Percentiles rank a stretch among this genome's conserved stretches.
phyloP scores from a whole-genome alignment of 2,113 vertebrate genomes.

The Geothlypis trichas region DNA sequence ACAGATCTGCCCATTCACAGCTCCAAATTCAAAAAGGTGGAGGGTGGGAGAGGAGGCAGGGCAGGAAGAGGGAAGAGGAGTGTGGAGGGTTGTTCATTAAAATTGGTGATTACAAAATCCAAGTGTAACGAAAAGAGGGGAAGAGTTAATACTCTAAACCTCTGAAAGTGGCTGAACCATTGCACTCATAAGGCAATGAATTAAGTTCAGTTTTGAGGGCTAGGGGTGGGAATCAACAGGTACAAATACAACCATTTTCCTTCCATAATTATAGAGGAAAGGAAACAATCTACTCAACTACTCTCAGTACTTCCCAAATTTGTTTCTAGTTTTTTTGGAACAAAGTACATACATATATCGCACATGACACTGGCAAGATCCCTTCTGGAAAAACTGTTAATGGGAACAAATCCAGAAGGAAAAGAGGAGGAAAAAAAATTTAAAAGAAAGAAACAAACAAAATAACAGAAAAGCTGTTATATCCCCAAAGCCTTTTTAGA shows the following conservation, averaged over 20 bases:
- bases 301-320: slow-evolving; percentile 36
- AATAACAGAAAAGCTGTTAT: slow-evolving; percentile 44
- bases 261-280: slow-evolving; percentile 74
- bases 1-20: slow-evolving; percentile 87
- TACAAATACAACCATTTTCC: slow-evolving; percentile 70
- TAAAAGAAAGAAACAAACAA: not conserved
- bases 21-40: slow-evolving; percentile 74
- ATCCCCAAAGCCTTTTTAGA: slow-evolving; percentile 68
- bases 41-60: slow-evolving; percentile 24
- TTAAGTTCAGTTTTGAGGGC: slow-evolving; percentile 76
- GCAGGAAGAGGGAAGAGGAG: slow-evolving; percentile 41
- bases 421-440: slow-evolving; percentile 6
- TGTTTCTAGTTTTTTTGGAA: slow-evolving; percentile 64
- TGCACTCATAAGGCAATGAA: slow-evolving; percentile 68
- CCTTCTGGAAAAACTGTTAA: slow-evolving; percentile 64
- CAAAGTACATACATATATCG: slow-evolving; percentile 80
- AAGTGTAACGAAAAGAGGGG: slow-evolving; percentile 57
- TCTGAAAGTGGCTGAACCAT: slow-evolving; percentile 62
- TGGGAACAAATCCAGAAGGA: slow-evolving; percentile 54
- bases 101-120: slow-evolving; percentile 57
- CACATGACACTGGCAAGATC: slow-evolving; percentile 78
- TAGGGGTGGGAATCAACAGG: slow-evolving; percentile 45
- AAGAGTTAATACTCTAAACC: slow-evolving; percentile 51
- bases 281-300: slow-evolving; percentile 61
- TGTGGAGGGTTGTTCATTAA: slow-evolving; percentile 60